Evolutionary conservation across 1,140 invertebrate genomes (phyloP), one percentile per base, ranked within the genome.

Genomic region (Bombus waltoni): DNA sequence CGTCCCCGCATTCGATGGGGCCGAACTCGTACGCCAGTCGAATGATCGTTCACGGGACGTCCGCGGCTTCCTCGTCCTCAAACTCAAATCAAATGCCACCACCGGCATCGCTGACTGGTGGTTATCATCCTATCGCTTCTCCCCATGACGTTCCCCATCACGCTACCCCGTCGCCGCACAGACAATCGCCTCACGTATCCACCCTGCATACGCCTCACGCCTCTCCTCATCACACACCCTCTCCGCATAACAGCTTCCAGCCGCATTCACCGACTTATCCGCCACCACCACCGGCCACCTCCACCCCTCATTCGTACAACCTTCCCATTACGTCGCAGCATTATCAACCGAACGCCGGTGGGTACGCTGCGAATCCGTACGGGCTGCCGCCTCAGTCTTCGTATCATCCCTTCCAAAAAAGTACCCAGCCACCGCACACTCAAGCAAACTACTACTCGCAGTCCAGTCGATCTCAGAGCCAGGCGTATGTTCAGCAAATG

Each of bases 351-450:
- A 77, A 86, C 18, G n/a, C 91, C 6, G 90, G 71, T 78, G 91
- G 73, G 76, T 94, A 93, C 81, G 78, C 91, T 25, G 68, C 59
- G 0, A 92, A 89, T 84, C 91, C 92, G 35, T 95, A 94, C 87
- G 88, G 88, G 28, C 79, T 90, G 44, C 84, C 91, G 35, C 79
- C 92, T 42, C 92, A 93, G 87, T 91, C 93, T 91, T 93, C 93
- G 80, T 94, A 94, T 86, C 94, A 95, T 94, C 94, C 94, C 91
- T 94, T 92, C 87, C 94, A 94, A 53, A 94, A 95, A 75, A 92
- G 32, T 73, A 66, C 87, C 5, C 88, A 89, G 32, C 42, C 76
- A 22, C 42, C 76, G 83, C 25, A 88, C 32, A 44, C 89, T 6
- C 92, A 93, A 3, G 76, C 74, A 28, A 81, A 59, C 10, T 93